Evolutionary conservation across 1,140 invertebrate genomes (phyloP).

Genomic region (Ladona fulva): DNA sequence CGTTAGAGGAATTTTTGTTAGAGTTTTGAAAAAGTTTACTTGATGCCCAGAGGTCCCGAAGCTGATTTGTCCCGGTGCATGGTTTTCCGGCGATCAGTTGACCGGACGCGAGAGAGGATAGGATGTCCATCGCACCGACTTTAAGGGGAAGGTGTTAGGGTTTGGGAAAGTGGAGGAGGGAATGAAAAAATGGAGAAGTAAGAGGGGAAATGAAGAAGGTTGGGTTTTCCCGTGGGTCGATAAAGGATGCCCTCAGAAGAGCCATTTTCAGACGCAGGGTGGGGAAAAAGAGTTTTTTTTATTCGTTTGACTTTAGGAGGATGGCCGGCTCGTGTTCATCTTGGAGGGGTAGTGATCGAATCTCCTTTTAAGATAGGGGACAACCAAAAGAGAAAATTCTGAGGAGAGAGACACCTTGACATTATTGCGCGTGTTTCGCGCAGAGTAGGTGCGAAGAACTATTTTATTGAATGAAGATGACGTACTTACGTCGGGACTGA

Average conservation of each 20-base stretch:
- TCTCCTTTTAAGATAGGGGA: too few species aligned
- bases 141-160: not conserved
- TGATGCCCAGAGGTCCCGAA: too few species aligned
- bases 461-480: too few species aligned
- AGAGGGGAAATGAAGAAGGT: not conserved
- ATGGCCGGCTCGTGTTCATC: not conserved
- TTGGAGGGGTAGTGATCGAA: too few species aligned
- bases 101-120: constrained; percentile 16
- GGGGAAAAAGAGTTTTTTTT: not conserved
- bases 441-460: too few species aligned
- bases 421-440: too few species aligned
- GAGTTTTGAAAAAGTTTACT: too few species aligned
- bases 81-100: constrained; percentile 7
- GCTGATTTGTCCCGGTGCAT: too few species aligned
- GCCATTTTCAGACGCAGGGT: not conserved
- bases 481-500: too few species aligned
- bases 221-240: constrained; percentile 6
- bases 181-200: not conserved
- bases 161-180: not conserved
- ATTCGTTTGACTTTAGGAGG: not conserved
- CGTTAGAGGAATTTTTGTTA: too few species aligned
- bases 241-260: not conserved
- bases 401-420: too few species aligned
- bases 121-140: not conserved
- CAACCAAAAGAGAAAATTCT: too few species aligned